Evolutionary conservation across 2,888 invertebrate genomes (phyloP).

Genomic region (Lasioglossum vierecki): DNA sequence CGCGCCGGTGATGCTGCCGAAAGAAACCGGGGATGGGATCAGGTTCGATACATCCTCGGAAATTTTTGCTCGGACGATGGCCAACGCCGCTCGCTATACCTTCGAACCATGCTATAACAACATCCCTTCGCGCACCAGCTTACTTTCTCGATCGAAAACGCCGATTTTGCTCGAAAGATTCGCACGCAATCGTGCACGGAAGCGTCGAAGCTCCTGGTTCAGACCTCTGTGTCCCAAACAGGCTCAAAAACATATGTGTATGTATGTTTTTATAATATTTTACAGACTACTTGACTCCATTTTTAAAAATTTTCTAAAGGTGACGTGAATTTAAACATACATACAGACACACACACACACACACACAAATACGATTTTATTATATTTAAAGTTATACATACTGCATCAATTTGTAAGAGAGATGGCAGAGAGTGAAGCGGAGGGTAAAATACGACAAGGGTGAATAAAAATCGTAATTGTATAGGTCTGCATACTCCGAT

Average conservation of each 20-base stretch:
- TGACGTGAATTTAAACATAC: too few species aligned
- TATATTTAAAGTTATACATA: too few species aligned
- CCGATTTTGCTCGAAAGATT: background rate
- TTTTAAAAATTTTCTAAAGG: too few species aligned
- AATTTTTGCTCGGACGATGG: background rate
- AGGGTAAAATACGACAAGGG: too few species aligned
- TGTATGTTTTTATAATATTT: too few species aligned
- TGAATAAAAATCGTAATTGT: too few species aligned
- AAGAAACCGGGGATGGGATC: slow-evolving; percentile 15
- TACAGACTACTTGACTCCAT: too few species aligned
- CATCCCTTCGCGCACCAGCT: background rate
- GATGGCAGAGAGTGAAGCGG: too few species aligned
- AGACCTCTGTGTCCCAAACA: background rate
- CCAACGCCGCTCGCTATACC: background rate
- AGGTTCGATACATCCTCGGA: slow-evolving; percentile 10
- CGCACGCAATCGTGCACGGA: background rate
- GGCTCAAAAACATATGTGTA: background rate
- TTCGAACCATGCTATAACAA: background rate
- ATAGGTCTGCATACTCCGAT: too few species aligned
- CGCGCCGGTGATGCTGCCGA: background rate
- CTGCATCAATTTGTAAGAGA: too few species aligned
- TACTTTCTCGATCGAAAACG: background rate
- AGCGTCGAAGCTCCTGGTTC: background rate
- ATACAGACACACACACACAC: too few species aligned
- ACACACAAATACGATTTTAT: too few species aligned